Base-by-base conservation (phyloP, 2,113 vertebrate species). In the Clarias gariepinus region DNA sequence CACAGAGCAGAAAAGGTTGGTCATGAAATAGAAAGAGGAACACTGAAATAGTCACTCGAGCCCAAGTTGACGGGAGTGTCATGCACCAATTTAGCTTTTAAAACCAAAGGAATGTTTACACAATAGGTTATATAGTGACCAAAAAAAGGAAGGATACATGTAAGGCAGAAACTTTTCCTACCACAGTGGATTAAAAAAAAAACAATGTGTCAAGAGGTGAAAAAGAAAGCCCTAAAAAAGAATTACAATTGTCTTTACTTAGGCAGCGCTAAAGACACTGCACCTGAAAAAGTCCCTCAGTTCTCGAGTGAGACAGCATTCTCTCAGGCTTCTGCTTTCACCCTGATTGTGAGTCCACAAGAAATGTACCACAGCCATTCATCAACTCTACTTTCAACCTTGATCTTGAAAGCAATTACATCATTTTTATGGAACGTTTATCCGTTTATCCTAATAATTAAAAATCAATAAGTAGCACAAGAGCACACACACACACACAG, bases 11-110 rank as follows among this genome's bases (percentile, higher is more conserved):
- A 74, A 77, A 63, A 25, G 7, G n/a, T 16, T 25, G 25, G 11
- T 41, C 25, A 84, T 57, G 81, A 66, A 69, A 41, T 25, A 57
- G 69, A 79, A 52, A 78, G 69, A 82, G 36, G 79, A 69, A 83
- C 21, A 55, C 28, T 68, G 60, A 33, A 77, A 85, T 11, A n/a
- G 73, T 80, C 15, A 57, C 25, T n/a, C 58, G 23, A 15, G 76
- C 23, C 73, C 28, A 81, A 84, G 88, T 30, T 86, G 25, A 83
- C 2, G 53, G 73, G 81, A 36, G 36, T 61, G 10, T 25, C 36
- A 36, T 81, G 63, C 21, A 23, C 10, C 30, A 47, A 19, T 53
- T 66, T 11, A 7, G 16, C 11, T 78, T 85, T 85, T 25, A 80
- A 82, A 30, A 77, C 33, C 25, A 19, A 66, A 6, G 4, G 80